A percentile compares a stretch with the other conserved stretches of the same genome.
These are phyloP conservation scores for Alectura lathami DNA, from an alignment of 2,113 vertebrate genomes.

Conservation along the genomic window DNA sequence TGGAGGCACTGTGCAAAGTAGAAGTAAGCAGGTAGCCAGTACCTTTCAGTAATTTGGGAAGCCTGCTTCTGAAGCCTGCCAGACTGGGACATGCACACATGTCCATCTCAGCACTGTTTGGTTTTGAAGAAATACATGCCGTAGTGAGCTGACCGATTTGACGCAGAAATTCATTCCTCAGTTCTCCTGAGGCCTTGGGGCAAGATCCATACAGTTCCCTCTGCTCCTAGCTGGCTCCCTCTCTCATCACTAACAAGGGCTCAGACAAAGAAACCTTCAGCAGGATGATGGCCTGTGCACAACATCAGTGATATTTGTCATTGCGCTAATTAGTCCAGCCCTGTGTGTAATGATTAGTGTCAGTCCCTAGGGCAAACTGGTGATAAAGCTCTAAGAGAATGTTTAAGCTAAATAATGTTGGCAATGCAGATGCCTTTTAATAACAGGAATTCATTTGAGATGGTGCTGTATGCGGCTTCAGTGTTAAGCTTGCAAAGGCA, in stretches of 20 bases:
- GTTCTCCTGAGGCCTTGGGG: background rate
- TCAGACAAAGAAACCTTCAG: background rate
- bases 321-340: background rate
- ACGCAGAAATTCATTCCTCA: background rate
- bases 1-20: background rate
- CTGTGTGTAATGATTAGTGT: background rate
- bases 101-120: background rate
- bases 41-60: background rate
- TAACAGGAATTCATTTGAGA: constrained; percentile 6
- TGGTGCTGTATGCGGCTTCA: background rate
- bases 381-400: background rate
- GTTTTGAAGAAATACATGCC: background rate
- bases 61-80: background rate
- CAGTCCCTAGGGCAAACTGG: background rate
- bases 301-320: background rate
- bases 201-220: background rate
- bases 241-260: background rate
- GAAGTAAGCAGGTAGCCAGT: background rate
- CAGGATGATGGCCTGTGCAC: background rate
- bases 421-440: background rate
- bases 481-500: background rate
- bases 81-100: background rate
- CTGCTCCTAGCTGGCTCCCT: background rate
- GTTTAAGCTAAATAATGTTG: background rate
- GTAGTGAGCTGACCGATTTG: background rate